Conservation (phyloP, 2,888 invertebrate genomes). For the Ichneumoninae sp. region DNA sequence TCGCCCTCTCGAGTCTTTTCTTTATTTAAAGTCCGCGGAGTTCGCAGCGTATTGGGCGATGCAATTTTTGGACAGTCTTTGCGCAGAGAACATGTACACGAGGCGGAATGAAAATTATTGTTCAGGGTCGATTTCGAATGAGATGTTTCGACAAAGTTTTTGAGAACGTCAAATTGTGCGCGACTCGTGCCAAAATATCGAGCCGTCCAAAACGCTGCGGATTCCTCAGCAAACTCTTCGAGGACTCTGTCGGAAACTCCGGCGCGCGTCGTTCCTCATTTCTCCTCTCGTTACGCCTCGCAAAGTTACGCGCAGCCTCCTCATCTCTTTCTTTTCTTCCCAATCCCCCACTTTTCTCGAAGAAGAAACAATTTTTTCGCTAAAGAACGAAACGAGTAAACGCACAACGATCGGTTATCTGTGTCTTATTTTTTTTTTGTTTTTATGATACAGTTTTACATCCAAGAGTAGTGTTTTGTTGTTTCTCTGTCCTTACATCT, state of each 20-base stretch:
- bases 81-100: not conserved
- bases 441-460: conserved; percentile 77
- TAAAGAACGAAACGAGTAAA: conserved; percentile 80
- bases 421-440: conserved; percentile 52
- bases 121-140: not conserved
- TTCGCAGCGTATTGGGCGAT: conserved; percentile 9
- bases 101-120: conserved; percentile 29
- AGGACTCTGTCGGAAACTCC: conserved; percentile 35
- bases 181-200: conserved; percentile 30
- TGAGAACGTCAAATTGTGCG: conserved; percentile 20
- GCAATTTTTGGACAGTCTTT: not conserved
- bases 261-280: conserved; percentile 40
- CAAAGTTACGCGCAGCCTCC: conserved; percentile 23
- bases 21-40: conserved; percentile 25
- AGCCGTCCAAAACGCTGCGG: conserved; percentile 13
- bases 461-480: conserved; percentile 73
- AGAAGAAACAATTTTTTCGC: conserved; percentile 66
- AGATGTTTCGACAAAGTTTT: conserved; percentile 1
- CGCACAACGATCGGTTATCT: conserved; percentile 79
- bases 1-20: conserved; percentile 33
- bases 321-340: conserved; percentile 41
- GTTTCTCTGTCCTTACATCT: conserved; percentile 70
- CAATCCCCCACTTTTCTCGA: conserved; percentile 52
- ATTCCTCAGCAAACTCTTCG: conserved; percentile 45
- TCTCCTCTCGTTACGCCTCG: conserved; percentile 20